A percentile compares a stretch with the other conserved stretches of the same genome.
These are phyloP conservation scores for Halcyon badia DNA, from an alignment of 2,797 vertebrate genomes.

Conservation along the genomic window DNA sequence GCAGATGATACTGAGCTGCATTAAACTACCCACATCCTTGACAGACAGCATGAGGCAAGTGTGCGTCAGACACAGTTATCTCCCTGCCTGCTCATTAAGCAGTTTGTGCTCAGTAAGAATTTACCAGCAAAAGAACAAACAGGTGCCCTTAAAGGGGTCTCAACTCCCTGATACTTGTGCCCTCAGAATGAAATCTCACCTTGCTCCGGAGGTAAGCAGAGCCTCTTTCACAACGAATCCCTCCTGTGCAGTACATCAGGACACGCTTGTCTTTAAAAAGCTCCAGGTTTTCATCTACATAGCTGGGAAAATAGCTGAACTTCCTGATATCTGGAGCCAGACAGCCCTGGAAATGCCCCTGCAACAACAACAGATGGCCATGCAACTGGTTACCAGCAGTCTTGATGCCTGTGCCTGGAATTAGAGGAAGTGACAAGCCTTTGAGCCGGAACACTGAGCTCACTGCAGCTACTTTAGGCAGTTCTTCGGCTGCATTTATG, in stretches of 20 bases:
- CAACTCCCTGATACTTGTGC: accelerated
- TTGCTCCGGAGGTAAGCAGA: slow-evolving; percentile 96
- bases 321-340: slow-evolving; percentile 97
- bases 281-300: slow-evolving; percentile 92
- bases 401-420: background rate
- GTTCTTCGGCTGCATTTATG: background rate
- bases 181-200: slow-evolving; percentile 76
- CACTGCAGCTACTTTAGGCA: background rate
- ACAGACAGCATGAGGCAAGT: background rate
- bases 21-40: background rate
- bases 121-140: background rate
- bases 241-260: slow-evolving; percentile 98
- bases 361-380: background rate
- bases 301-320: slow-evolving; percentile 98
- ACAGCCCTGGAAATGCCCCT: slow-evolving; percentile 93
- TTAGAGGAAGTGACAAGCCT: background rate
- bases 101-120: background rate
- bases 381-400: background rate
- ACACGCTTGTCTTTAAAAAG: slow-evolving; percentile 93
- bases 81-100: background rate
- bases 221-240: slow-evolving; percentile 95
- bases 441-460: background rate
- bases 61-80: background rate
- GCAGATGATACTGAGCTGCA: background rate
- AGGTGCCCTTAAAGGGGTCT: background rate